Evolutionary conservation across 1,140 invertebrate species (phyloP).

Genomic region (Bacillus rossius): DNA sequence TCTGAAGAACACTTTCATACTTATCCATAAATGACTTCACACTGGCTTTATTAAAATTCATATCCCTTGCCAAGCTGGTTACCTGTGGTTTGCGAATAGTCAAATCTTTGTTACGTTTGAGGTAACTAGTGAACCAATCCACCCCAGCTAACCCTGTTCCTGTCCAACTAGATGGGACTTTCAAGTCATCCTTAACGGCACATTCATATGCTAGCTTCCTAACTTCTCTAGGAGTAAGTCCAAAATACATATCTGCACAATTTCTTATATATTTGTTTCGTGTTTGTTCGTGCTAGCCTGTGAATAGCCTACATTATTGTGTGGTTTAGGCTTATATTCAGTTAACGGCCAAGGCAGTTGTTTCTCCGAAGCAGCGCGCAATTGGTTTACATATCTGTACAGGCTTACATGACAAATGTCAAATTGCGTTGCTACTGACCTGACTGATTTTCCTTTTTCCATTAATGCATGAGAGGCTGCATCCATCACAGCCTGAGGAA

Average conservation of each 20-base stretch:
- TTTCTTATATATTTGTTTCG: background rate
- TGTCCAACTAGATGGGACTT: conserved; percentile 32
- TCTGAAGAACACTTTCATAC: conserved; percentile 32
- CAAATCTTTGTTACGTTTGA: conserved; percentile 34
- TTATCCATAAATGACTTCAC: conserved; percentile 38
- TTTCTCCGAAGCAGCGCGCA: background rate
- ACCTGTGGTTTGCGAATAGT: conserved; percentile 38
- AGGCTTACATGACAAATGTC: conserved; percentile 1
- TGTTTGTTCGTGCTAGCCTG: background rate
- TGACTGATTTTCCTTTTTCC: background rate
- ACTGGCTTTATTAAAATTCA: conserved; percentile 42
- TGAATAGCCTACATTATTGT: background rate
- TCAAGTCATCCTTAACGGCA: background rate
- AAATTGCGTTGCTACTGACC: conserved; percentile 1
- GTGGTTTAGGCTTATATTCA: background rate
- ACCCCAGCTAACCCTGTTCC: conserved; percentile 32
- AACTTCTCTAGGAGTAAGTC: background rate
- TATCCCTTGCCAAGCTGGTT: conserved; percentile 39
- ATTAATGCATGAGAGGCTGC: background rate
- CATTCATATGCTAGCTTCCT: background rate
- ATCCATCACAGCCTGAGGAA: background rate
- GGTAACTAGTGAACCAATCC: conserved; percentile 38
- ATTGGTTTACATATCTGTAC: background rate
- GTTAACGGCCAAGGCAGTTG: background rate
- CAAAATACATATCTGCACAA: background rate